Base-by-base conservation (phyloP, 2,888 invertebrate genomes). In the Meta bourneti region DNA sequence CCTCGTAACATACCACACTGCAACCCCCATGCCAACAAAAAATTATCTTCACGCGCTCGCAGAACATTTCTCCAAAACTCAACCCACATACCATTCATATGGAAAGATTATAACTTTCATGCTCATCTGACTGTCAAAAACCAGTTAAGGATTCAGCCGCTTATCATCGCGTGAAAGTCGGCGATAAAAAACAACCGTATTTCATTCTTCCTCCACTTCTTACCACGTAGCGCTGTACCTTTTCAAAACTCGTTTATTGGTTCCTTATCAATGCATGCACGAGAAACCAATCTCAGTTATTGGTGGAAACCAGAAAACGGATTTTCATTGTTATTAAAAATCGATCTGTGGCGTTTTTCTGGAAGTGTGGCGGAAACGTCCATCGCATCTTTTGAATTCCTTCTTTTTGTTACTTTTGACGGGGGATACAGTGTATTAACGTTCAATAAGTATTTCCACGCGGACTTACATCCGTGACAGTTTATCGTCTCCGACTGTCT, bases 391-490 rank as follows among this genome's bases (percentile, higher is more conserved):
- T 61, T 61, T 16, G 61, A 9, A 16, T 19, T 54, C 16, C 19
- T 70, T 79, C 54, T 89, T 70, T 51, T 81, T 11, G 8, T 74
- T 49, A 6, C 20, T n/a, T 71, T 74, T 20, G 49, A 19, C 72
- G 52, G 49, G 77, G 85, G 61, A 16, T 81, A 82, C 82, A 77
- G 54, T 77, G 78, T 89, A 89, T 89, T 89, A 89, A 82, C 81
- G 82, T 83, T 89, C 89, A 89, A 82, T 89, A 89, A 89, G 82
- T 89, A 89, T 77, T 83, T 89, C 77, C 71, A 16, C 77, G 70
- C 82, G 82, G 77, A 61, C 51, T 51, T 82, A 20, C 8, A 82
- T 69, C 77, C 52, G 11, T 89, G 86, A 79, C 86, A 75, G 71
- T 86, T 79, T 86, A 79, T 86, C 79, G 70, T 8, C 48, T 61